Evolutionary conservation across 2,888 invertebrate species (phyloP), one percentile per base, ranked within the genome.

Genomic region (Sarcophaga caerulescens): DNA sequence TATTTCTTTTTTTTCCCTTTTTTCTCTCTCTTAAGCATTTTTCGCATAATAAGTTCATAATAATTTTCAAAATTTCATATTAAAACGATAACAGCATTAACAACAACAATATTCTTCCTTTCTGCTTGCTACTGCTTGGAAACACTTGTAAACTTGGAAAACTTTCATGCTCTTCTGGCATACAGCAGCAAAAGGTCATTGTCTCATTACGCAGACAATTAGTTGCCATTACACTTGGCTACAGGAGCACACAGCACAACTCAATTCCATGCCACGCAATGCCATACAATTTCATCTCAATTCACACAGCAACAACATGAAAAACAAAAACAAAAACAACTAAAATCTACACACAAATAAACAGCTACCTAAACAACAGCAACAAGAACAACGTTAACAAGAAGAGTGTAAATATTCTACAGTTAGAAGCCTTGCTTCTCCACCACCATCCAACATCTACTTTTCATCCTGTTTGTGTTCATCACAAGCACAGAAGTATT

Each of bases 121-220:
- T 35, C 35, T 35, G 8, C 35, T 0, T 35, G 8, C 35, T 35
- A 35, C 35, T 35, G 35, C 35, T 65, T 52, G 52, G 17, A 69
- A 75, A 78, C 77, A 81, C 21, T 83, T 77, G 59, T 62, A 62
- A 79, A 68, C 70, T 59, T 69, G 63, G 23, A 35, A 65, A 78
- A 69, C 62, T 68, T 81, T 80, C 14, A 52, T 69, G 69, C 73
- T 69, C 52, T 52, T 35, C 14, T 52, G 52, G 17, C 52, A 52
- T 52, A 52, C 23, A 71, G 65, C 25, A 75, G 52, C 65, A 87
- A 83, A 87, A 85, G 88, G 88, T 88, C 88, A 88, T 86, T 88
- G 88, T 85, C 88, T 88, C 85, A 88, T 88, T 88, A 87, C 88
- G 84, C 86, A 86, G 84, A 84, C 86, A 86, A 86, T 86, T 86